Percentiles rank a stretch among this genome's conserved stretches.
phyloP scores from a whole-genome alignment of 1,140 invertebrate genomes.

The Solen grandis region DNA sequence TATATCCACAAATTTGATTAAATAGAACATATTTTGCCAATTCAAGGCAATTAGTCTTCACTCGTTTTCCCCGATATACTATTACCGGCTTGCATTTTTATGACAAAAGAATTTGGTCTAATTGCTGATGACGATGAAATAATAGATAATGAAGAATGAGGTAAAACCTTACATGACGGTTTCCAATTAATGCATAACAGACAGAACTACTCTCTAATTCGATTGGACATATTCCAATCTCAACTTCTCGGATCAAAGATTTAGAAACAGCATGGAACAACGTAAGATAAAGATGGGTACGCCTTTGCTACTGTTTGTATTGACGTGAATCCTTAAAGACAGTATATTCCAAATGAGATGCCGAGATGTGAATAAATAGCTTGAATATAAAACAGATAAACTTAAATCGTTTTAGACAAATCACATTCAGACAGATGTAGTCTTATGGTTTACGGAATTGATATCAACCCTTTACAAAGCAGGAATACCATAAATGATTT shows the following conservation, averaged over 20 bases:
- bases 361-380: too few species aligned
- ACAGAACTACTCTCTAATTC: background rate
- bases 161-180: background rate
- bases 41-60: background rate
- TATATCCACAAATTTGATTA: slow-evolving; percentile 8
- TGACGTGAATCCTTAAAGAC: too few species aligned
- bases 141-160: background rate
- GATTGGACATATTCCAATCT: background rate
- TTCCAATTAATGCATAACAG: background rate
- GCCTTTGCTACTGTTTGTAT: background rate
- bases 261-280: background rate
- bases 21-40: slow-evolving; percentile 1
- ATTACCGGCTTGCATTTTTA: background rate
- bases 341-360: too few species aligned
- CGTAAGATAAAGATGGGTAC: background rate
- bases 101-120: too few species aligned
- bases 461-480: too few species aligned
- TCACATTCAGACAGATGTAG: too few species aligned
- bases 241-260: background rate
- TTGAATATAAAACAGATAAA: too few species aligned
- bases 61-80: too few species aligned
- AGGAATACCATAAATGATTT: too few species aligned
- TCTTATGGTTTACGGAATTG: too few species aligned
- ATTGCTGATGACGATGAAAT: background rate
- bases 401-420: too few species aligned